Evolutionary conservation across 2,888 invertebrate species (phyloP).

Genomic region (Cheilosia variabilis): DNA sequence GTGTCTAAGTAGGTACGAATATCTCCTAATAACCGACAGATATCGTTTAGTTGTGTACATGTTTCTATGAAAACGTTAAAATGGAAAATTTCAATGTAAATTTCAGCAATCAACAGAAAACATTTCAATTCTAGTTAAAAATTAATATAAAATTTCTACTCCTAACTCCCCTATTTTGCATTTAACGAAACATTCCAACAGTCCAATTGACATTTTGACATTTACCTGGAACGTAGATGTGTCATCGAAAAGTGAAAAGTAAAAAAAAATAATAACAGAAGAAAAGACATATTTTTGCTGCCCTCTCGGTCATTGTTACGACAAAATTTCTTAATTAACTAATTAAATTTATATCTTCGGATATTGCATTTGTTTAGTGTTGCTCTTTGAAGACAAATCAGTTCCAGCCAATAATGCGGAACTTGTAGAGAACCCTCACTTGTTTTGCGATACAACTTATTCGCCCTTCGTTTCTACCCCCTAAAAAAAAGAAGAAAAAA

Average conservation of each 20-base stretch:
- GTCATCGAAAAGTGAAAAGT: conserved; percentile 63
- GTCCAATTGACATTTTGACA: conserved; percentile 47
- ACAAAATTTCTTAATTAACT: conserved; percentile 57
- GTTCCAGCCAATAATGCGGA: conserved; percentile 34
- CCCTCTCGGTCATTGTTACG: conserved; percentile 51
- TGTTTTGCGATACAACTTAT: conserved; percentile 25
- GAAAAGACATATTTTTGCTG: conserved; percentile 66
- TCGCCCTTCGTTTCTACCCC: conserved; percentile 55
- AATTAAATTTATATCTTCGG: conserved; percentile 61
- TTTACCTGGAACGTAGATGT: conserved; percentile 64
- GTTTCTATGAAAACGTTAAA: background rate
- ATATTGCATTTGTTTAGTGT: conserved; percentile 2
- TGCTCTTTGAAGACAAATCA: conserved; percentile 3
- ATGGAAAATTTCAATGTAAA: no score
- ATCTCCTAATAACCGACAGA: no score
- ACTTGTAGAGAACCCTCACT: conserved; percentile 7
- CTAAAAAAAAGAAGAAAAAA: conserved; percentile 7
- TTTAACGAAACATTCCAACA: conserved; percentile 64
- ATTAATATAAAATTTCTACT: no score
- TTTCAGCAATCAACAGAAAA: no score
- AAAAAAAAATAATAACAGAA: conserved; percentile 66
- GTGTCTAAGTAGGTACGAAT: no score
- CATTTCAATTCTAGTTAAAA: no score
- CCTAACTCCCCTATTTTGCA: background rate
- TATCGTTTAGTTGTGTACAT: no score